Conservation (phyloP, 2,797 vertebrate species). For the Odontamblyopus rebecca region DNA sequence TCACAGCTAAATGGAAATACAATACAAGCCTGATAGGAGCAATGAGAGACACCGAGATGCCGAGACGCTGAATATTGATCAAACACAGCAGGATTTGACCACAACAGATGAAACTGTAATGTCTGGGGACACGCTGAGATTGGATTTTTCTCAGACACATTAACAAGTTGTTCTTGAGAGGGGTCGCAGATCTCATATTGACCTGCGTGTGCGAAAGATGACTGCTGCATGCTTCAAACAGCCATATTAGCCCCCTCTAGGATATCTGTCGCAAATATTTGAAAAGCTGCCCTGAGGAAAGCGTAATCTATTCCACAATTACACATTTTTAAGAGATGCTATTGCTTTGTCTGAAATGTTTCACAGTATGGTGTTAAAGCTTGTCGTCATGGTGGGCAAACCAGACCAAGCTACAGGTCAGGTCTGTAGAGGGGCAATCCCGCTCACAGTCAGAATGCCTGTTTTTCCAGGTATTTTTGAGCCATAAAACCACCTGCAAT, state of each 20-base stretch:
- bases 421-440: too few relatives aligned
- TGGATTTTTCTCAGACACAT: conserved; percentile 50
- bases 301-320: conserved; percentile 47
- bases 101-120: conserved; percentile 31
- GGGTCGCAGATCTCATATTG: conserved; percentile 39
- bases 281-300: conserved; percentile 40
- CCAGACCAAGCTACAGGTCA: too few relatives aligned
- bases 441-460: too few relatives aligned
- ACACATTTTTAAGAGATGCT: conserved; percentile 14
- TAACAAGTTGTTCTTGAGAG: conserved; percentile 35
- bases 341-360: too few relatives aligned
- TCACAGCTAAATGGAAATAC: not conserved
- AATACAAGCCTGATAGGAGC: conserved; percentile 4
- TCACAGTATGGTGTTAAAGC: too few relatives aligned
- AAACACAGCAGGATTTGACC: conserved; percentile 30
- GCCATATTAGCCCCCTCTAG: conserved; percentile 56
- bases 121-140: conserved; percentile 35
- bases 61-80: conserved; percentile 44
- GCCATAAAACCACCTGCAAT: too few relatives aligned
- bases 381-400: too few relatives aligned
- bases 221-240: conserved; percentile 1
- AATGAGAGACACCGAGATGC: conserved; percentile 17
- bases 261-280: conserved; percentile 55
- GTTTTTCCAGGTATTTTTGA: too few relatives aligned
- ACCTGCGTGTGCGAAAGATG: conserved; percentile 29